Evolutionary conservation across 2,797 vertebrate genomes (phyloP), one percentile per base, ranked within the genome.

Genomic region (Tinamus major): DNA sequence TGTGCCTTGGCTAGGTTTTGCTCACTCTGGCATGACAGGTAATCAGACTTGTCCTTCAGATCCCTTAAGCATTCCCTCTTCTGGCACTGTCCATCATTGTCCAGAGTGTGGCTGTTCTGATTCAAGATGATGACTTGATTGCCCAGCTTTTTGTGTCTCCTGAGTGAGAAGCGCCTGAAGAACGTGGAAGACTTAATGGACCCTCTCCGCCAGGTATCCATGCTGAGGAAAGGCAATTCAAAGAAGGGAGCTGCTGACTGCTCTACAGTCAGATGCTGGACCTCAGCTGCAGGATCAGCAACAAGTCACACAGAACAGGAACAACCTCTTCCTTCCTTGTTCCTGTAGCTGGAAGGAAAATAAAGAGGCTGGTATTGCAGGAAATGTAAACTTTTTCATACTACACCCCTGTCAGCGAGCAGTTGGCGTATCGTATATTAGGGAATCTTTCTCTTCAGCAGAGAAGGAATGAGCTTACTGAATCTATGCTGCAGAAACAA

Each of bases 51-150:
- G 93, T 96, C 97, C 95, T 98, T 98, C 79, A 99, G 96, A 94
- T 99, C 98, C 79, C 98, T 98, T 94, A 98, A 65, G 91, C 96
- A 97, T 68, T 98, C 98, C 72, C 98, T 98, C 86, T 98, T 98
- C 97, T 98, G 98, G n/a, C 89, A 83, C 44, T 94, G 93, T 46
- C 94, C 74, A 0, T 97, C 90, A 0, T 46, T 65, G 71, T 96
- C 98, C 83, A 99, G 95, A 9, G 98, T 98, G 49, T 98, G 97
- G 95, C 98, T 99, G 78, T 98, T 98, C 65, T 97, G 95, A 16
- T 95, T 96, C 91, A 97, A 35, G 94, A 97, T 76, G 69, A 96
- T 95, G 61, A 96, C 94, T 58, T 97, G 96, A 77, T 94, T 96
- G 89, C 98, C 98, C 79, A 97, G 97, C 55, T 97, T 97, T 92